Base-by-base conservation (phyloP, 2,888 invertebrate genomes). In the Anaspis maculata region DNA sequence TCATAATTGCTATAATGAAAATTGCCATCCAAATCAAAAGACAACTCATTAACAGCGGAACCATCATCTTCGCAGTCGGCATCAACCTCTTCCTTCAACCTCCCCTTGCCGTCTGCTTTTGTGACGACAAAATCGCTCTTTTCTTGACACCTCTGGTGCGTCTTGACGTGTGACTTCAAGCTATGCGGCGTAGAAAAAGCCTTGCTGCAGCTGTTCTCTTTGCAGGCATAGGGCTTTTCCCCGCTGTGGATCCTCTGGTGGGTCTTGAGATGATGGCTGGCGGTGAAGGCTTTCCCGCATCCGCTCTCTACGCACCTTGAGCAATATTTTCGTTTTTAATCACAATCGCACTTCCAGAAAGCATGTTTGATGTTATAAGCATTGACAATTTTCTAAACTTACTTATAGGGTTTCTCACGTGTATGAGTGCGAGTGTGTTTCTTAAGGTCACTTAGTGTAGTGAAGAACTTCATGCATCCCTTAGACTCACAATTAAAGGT, bases 391-490 rank as follows among this genome's bases (percentile, higher is more conserved):
- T n/a, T 9, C 37, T 29, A 27, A 48, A 73, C 76, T 69, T 68
- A 85, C 84, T 79, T 87, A 67, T 85, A 89, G 0, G 88, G 88
- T 52, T 87, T 73, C 66, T 92, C 91, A 61, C 91, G 85, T 10
- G 92, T 91, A 57, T 94, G 94, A 13, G 89, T 91, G 38, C 92
- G 76, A 52, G 80, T 79, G 63, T 95, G 95, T 73, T 95, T 95
- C 68, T 91, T 88, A 50, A 94, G 74, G 68, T 95, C 94, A 63
- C 91, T 91, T 41, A 89, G 71, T 11, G 94, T 95, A 5, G 94
- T 95, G 64, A 95, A 95, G 64, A 81, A 88, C 62, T 94, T 94
- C 41, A 79, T 71, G 58, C 94, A 95, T 31, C 86, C 83, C 34
- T 73, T 71, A 41, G 79, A 75, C 52, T 79, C 77, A 65, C 94